Conservation (phyloP, 92 coral and sea anemone species). For the Umimayanthus kanabou region DNA sequence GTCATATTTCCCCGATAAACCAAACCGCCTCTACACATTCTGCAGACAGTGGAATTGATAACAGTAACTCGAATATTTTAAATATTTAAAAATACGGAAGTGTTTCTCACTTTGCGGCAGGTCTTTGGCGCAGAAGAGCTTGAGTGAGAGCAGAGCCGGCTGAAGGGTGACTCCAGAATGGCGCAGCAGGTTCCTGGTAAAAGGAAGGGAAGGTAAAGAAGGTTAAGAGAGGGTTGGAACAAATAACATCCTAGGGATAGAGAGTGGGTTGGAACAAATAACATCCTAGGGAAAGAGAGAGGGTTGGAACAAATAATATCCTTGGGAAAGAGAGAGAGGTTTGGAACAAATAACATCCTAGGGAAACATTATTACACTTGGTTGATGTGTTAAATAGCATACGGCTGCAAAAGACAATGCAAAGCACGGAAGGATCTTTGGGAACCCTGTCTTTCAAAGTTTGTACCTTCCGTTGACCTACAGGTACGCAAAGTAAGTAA, state of each 20-base stretch:
- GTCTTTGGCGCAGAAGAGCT: slow-evolving; percentile 86
- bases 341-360: not conserved
- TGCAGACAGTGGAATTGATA: too few species aligned
- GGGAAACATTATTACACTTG: not conserved
- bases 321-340: not conserved
- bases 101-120: slow-evolving; percentile 87
- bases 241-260: not conserved
- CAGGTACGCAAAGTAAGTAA: too few species aligned
- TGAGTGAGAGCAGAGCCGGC: slow-evolving; percentile 79
- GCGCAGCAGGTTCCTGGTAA: slow-evolving; percentile 76
- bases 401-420: too few species aligned
- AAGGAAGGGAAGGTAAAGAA: not conserved
- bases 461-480: too few species aligned
- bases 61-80: too few species aligned
- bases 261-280: not conserved
- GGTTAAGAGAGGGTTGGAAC: not conserved
- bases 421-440: too few species aligned
- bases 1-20: too few species aligned
- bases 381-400: too few species aligned
- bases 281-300: not conserved
- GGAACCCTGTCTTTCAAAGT: too few species aligned
- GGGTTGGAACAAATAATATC: not conserved
- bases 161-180: slow-evolving; percentile 92
- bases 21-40: too few species aligned
- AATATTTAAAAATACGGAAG: too few species aligned